Base-by-base conservation (phyloP, 2,797 vertebrate genomes). In the Calcarius lapponicus region DNA sequence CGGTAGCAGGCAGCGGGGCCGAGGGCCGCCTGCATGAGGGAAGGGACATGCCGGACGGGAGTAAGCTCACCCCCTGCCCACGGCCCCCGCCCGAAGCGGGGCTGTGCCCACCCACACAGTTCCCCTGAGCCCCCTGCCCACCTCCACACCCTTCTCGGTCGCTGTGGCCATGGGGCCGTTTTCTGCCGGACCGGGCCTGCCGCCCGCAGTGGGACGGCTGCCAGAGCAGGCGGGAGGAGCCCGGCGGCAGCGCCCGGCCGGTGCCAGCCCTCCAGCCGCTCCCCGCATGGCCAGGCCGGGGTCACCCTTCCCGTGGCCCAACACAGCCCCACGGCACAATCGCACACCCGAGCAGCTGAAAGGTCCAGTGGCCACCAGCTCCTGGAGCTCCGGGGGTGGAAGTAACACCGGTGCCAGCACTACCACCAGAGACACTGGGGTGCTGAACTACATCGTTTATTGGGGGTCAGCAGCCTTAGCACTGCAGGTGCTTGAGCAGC, bases 401-500 rank as follows among this genome's bases (percentile, higher is more conserved):
- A 62, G 45, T 2, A 3, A 65, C 11, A 10, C 15, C 0, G 1
- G 13, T 6, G 17, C 8, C 2, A 9, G 13, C 15, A 40, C 11
- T 43, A 18, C 28, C 19, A 19, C 5, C 5, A 14, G 17, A 70
- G 43, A 82, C 13, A 7, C 7, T 1, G 19, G 15, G 29, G 29
- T 82, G 88, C 81, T 56, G 32, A 90, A 32, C 56, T 65, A 70
- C 13, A 42, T 21, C 1, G 0, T 92, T 96, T 97, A 95, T 94
- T 94, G 69, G 38, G 71, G 42, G 26, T 34, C 42, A 28, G 34
- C 11, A 58, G 5, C 3, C 3, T 98, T 92, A 98, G 93, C 97
- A 96, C 82, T 43, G 94, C 85, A 99, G 89, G 96, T 99, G 98
- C 26, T 98, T 98, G 71, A 97, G 97, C 86, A 99, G 97, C 99